Conservation (phyloP, 1,140 invertebrate genomes). For the Polypedilum vanderplanki region DNA sequence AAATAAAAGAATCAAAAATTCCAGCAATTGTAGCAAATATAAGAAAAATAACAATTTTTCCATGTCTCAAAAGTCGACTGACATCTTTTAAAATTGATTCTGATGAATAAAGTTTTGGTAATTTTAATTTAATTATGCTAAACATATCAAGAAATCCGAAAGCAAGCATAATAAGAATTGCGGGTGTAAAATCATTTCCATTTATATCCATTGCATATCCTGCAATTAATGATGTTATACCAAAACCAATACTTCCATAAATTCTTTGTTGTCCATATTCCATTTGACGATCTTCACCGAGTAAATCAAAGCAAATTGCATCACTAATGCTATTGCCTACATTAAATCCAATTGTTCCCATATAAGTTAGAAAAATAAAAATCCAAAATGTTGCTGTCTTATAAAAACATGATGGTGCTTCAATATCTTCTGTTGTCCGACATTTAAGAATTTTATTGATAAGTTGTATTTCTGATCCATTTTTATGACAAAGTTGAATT, state of each 20-base stretch:
- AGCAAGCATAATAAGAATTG: constrained; percentile 55
- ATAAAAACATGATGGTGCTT: constrained; percentile 45
- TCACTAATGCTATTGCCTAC: constrained; percentile 69
- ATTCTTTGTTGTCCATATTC: constrained; percentile 69
- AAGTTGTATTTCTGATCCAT: background rate
- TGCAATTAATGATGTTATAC: constrained; percentile 56
- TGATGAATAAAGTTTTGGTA: constrained; percentile 57
- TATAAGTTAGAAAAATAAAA: constrained; percentile 60
- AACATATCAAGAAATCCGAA: constrained; percentile 57
- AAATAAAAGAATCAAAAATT: constrained; percentile 66
- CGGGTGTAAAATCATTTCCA: constrained; percentile 55
- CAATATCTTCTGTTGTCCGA: background rate
- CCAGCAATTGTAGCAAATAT: constrained; percentile 62
- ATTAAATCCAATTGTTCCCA: constrained; percentile 68
- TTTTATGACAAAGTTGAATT: background rate
- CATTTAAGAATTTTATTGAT: background rate
- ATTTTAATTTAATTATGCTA: constrained; percentile 55
- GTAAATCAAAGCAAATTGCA: constrained; percentile 71
- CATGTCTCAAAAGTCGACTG: constrained; percentile 50
- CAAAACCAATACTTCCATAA: constrained; percentile 72
- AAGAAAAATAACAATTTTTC: constrained; percentile 57
- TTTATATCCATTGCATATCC: constrained; percentile 58
- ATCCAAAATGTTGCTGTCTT: constrained; percentile 57
- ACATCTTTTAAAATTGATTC: constrained; percentile 57
- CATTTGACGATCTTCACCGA: constrained; percentile 55